Evolutionary conservation across 2,113 vertebrate species (phyloP).

Genomic region (Galbula dea): DNA sequence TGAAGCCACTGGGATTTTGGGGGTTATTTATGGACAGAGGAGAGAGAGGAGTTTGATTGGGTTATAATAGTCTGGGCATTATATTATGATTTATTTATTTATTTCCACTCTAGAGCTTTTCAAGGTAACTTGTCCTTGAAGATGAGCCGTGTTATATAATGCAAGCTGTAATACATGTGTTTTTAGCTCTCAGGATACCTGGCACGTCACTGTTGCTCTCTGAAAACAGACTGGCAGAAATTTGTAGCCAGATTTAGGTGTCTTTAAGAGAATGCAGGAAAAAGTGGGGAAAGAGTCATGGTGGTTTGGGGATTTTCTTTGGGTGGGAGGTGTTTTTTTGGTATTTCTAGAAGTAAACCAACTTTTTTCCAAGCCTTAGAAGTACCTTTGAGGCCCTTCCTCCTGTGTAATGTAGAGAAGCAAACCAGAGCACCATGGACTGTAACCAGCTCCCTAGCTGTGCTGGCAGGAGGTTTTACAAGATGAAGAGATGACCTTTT

Average conservation of each 20-base stretch:
- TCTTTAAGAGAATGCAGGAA: background rate
- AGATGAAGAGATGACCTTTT: background rate
- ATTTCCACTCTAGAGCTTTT: background rate
- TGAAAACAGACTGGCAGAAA: background rate
- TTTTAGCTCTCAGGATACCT: background rate
- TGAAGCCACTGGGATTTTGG: background rate
- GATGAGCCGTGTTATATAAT: background rate
- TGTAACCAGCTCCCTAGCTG: fast-evolving
- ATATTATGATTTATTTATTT: background rate
- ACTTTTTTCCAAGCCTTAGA: background rate
- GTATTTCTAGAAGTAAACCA: background rate
- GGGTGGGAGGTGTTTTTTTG: background rate
- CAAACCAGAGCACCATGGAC: background rate
- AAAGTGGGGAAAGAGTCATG: background rate
- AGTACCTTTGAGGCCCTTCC: background rate
- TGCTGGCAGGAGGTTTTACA: background rate
- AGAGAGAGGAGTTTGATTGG: background rate
- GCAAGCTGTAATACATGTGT: background rate
- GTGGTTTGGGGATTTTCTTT: background rate
- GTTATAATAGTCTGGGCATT: background rate
- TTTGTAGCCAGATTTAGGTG: background rate
- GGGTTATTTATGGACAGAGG: background rate
- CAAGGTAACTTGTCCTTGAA: background rate
- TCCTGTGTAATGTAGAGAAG: background rate
- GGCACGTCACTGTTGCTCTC: background rate